Conservation (phyloP, 2,888 invertebrate genomes). For the Creontiades dilutus region DNA sequence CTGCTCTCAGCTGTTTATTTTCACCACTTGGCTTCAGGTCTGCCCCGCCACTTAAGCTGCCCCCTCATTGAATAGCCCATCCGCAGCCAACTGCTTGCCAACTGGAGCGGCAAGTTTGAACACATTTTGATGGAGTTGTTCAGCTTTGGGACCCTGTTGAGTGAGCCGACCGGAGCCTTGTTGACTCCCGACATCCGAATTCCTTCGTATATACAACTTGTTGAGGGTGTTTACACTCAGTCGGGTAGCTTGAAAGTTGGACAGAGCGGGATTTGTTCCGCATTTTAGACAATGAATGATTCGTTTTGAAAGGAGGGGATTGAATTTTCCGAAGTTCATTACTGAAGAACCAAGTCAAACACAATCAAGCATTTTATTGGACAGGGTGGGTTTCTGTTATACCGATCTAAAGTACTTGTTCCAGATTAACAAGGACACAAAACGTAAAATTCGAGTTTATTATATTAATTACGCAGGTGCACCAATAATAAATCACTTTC, state of each 20-base stretch:
- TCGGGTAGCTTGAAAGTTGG: neutral
- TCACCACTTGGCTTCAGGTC: neutral
- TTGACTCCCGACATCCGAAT: neutral
- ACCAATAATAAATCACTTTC: no score
- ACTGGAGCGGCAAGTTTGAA: neutral
- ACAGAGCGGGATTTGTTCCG: neutral
- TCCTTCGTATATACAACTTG: slow-evolving; percentile 11
- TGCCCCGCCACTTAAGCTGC: neutral
- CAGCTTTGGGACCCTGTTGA: neutral
- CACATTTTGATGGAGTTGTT: slow-evolving; percentile 15
- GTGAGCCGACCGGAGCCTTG: neutral
- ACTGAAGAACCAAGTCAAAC: no score
- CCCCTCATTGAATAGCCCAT: neutral
- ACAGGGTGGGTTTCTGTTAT: no score
- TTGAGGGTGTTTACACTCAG: neutral
- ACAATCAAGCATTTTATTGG: no score
- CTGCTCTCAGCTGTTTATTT: neutral
- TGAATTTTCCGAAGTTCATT: no score
- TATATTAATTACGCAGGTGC: no score
- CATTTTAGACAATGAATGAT: neutral
- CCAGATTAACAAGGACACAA: no score
- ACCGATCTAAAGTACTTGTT: no score
- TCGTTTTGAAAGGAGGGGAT: neutral
- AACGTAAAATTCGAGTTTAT: no score
- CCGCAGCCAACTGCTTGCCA: neutral